These are phyloP conservation scores for Kradibia gibbosae DNA, from an alignment of 1,140 invertebrate species.

Conservation along the genomic window DNA sequence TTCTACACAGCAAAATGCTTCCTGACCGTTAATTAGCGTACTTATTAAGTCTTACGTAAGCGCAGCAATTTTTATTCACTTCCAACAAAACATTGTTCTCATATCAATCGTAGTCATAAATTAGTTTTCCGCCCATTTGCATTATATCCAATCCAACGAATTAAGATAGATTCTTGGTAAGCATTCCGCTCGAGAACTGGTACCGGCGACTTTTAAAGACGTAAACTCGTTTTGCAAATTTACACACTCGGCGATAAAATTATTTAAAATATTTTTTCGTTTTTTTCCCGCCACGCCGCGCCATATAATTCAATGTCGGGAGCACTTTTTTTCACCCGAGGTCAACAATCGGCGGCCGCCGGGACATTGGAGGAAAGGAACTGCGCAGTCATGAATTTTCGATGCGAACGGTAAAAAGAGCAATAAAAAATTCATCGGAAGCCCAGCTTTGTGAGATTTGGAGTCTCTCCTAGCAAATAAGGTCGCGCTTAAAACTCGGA, in stretches of 20 bases:
- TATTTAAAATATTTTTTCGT: conserved; percentile 16
- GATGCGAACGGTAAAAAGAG: conserved; percentile 8
- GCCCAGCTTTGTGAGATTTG: not conserved
- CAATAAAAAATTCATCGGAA: conserved; percentile 18
- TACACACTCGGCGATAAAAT: conserved; percentile 24
- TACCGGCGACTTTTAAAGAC: conserved; percentile 10
- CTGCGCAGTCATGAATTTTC: conserved; percentile 29
- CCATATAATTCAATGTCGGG: conserved; percentile 5
- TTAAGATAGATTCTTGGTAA: conserved; percentile 12
- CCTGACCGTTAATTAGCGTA: not conserved
- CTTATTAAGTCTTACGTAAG: not conserved
- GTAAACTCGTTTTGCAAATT: conserved; percentile 22
- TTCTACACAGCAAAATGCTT: not conserved
- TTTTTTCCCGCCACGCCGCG: too few relatives aligned
- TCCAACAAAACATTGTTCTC: conserved; percentile 15
- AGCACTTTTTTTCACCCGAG: conserved; percentile 1
- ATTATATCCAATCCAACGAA: not conserved
- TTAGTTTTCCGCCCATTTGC: conserved; percentile 3
- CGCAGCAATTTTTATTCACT: not conserved
- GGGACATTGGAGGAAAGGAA: not conserved
- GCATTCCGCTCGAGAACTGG: not conserved
- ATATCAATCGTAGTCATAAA: not conserved
- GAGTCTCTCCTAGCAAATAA: conserved; percentile 1
- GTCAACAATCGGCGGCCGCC: conserved; percentile 18
- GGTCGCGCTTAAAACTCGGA: not conserved